Evolutionary conservation across 2,797 vertebrate genomes (phyloP), one percentile per base, ranked within the genome.

Genomic region (Mycteria americana): DNA sequence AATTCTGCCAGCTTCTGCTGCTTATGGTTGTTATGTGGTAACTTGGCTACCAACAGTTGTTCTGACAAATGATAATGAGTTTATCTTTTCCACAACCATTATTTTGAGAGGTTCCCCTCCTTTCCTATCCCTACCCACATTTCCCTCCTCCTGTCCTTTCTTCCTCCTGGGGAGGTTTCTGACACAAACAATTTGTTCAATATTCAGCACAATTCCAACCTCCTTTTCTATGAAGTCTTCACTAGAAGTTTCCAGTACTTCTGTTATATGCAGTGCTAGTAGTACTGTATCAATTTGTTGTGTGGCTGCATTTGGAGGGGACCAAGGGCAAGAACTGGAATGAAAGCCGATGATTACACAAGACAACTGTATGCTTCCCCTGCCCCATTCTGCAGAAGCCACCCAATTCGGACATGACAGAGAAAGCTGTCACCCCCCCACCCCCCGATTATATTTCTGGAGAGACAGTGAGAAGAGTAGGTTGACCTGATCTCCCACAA

Each of bases 1-100:
- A 94, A 93, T 60, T 76, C 43, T 43, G 79, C 83, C 90, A 93
- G 28, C 64, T 91, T 93, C 54, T 89, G n/a, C 68, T 72, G 48
- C 45, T 93, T 59, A 79, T 10, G 41, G 54, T 33, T 75, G 43
- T 23, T 88, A 75, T 0, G 4, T 33, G 57, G 60, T 72, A 92
- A 79, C 28, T 48, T 46, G 43, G 35, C 81, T 85, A 85, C 62
- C 43, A 45, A 28, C 28, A 46, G 48, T 22, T 89, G 53, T 90
- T 90, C 76, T 86, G 60, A 91, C 39, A 89, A 67, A 75, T 13
- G 25, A 56, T 89, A 81, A 92, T 37, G 48, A 83, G 48, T 82
- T 96, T 76, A 94, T 54, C 50, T 85, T 75, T 86, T 68, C 86
- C 27, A 57, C 57, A 84, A 19, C 9, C 28, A 30, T 62, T 63